Evolutionary conservation across 1,140 invertebrate genomes (phyloP).

Genomic region (Neomicropteryx cornuta): DNA sequence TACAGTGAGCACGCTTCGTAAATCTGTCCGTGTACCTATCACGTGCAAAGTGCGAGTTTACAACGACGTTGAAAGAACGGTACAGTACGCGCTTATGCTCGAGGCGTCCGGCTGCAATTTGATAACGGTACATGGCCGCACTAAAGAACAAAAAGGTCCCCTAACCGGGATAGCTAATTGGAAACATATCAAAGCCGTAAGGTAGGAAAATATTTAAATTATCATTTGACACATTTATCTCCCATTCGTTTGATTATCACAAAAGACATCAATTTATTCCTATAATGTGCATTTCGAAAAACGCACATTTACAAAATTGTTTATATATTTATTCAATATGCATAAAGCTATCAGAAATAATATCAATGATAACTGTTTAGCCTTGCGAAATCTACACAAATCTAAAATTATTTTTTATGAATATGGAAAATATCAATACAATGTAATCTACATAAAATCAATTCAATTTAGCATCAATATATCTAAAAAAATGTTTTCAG

Average conservation of each 20-base stretch:
- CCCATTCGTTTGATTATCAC: neutral
- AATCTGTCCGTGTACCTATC: conserved; percentile 70
- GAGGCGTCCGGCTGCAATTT: conserved; percentile 87
- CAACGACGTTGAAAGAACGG: conserved; percentile 74
- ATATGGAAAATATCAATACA: too few species aligned
- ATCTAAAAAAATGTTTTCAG: too few species aligned
- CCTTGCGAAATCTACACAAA: too few species aligned
- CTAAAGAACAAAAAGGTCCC: conserved; percentile 90
- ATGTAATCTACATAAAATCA: too few species aligned
- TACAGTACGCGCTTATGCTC: conserved; percentile 89
- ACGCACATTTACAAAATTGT: too few species aligned
- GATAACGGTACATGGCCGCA: conserved; percentile 92
- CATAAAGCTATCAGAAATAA: too few species aligned
- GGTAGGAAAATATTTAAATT: conserved; percentile 40
- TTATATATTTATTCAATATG: too few species aligned
- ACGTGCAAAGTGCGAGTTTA: conserved; percentile 96
- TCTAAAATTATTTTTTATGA: too few species aligned
- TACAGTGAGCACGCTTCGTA: conserved; percentile 56
- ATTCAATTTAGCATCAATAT: too few species aligned
- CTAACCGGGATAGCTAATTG: conserved; percentile 92
- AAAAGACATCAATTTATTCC: neutral
- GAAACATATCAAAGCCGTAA: conserved; percentile 85
- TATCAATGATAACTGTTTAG: too few species aligned
- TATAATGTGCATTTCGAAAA: too few species aligned
- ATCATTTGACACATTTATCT: neutral